phyloP scores from a whole-genome alignment of 1,140 invertebrate species.

The Drosophila pachea region DNA sequence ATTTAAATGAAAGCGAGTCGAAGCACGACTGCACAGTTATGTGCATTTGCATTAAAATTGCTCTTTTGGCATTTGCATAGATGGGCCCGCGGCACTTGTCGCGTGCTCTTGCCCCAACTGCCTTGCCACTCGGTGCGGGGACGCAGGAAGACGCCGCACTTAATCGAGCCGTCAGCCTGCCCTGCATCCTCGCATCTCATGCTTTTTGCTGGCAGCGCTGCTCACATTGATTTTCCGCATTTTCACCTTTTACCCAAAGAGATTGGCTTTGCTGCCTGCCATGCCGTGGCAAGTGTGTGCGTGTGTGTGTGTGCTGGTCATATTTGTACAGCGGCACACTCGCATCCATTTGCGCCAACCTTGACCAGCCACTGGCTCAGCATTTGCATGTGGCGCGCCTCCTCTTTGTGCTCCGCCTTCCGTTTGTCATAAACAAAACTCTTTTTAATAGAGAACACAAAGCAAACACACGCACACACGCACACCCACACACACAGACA shows the following conservation, averaged over 20 bases:
- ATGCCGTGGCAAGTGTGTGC: not conserved
- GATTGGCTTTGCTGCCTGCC: slow-evolving; percentile 12
- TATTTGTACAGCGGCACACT: slow-evolving; percentile 16
- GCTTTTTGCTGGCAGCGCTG: slow-evolving; percentile 8
- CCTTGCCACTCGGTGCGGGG: no score
- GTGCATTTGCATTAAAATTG: slow-evolving; percentile 68
- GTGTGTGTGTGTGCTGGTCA: not conserved
- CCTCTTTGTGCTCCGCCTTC: slow-evolving; percentile 29
- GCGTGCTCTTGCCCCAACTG: slow-evolving; percentile 47
- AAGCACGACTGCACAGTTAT: slow-evolving; percentile 40
- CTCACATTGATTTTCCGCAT: slow-evolving; percentile 25
- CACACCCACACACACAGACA: no score
- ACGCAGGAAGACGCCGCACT: no score
- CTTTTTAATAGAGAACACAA: slow-evolving; percentile 65
- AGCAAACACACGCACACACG: no score
- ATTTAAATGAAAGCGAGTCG: slow-evolving; percentile 49
- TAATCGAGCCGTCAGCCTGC: not conserved
- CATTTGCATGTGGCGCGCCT: slow-evolving; percentile 42
- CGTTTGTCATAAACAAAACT: slow-evolving; percentile 60
- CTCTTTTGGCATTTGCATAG: slow-evolving; percentile 63
- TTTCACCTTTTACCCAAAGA: slow-evolving; percentile 10
- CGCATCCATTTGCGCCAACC: slow-evolving; percentile 34
- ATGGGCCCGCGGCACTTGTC: slow-evolving; percentile 47
- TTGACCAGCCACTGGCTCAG: slow-evolving; percentile 46
- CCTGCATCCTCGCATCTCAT: slow-evolving; percentile 5